Percentiles rank a stretch among this genome's conserved stretches.
Conservation (phyloP, 2,797 vertebrate species). For the Falco concolor region DNA sequence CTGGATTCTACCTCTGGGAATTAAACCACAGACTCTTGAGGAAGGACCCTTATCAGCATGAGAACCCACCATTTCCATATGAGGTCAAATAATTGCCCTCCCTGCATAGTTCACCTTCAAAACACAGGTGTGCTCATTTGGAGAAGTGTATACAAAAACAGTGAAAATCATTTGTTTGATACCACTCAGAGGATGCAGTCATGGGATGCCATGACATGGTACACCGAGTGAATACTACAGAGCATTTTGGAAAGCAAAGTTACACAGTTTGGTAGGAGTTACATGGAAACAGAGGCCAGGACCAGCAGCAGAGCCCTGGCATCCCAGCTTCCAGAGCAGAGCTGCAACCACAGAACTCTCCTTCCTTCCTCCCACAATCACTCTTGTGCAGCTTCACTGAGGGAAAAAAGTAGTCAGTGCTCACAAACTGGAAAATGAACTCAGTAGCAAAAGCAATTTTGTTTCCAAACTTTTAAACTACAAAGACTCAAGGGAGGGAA, state of each 20-base stretch:
- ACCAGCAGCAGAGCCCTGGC: not conserved
- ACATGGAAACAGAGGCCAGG: not conserved
- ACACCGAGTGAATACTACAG: not conserved
- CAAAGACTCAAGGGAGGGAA: not conserved
- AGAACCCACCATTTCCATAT: not conserved
- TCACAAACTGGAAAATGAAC: not conserved
- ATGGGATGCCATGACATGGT: not conserved
- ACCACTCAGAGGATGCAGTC: not conserved
- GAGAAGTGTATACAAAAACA: not conserved
- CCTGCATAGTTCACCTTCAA: not conserved
- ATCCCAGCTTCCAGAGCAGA: not conserved
- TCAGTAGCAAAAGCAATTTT: not conserved
- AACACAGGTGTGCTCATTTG: not conserved
- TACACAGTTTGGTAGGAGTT: not conserved
- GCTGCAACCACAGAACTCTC: not conserved
- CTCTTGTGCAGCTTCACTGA: not conserved
- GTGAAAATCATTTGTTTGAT: not conserved
- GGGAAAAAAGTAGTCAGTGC: not conserved
- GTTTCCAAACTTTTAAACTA: not conserved
- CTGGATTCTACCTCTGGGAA: not conserved
- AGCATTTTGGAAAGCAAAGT: not conserved
- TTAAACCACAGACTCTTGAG: not conserved
- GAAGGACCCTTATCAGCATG: not conserved
- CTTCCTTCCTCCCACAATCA: not conserved
- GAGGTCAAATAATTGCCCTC: not conserved